Base-by-base conservation (phyloP, 2,888 invertebrate genomes). In the Seira ritae region DNA sequence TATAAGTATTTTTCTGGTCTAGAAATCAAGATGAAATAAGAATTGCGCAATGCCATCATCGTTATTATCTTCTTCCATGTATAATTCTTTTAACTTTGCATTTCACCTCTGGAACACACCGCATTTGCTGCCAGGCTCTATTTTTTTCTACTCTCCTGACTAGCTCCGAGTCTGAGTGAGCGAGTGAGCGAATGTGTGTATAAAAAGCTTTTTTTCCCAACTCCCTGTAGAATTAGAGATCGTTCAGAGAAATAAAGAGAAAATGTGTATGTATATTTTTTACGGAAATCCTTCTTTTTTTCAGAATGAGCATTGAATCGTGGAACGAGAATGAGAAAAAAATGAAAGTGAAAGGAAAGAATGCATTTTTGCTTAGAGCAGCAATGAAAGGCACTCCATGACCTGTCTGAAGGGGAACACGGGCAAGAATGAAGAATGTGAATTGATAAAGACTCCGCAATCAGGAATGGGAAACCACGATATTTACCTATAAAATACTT, bases 131-230 rank as follows among this genome's bases (percentile, higher is more conserved):
- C 55, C 55, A 55, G 55, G 15, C 12, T 17, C 17, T 8, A 55
- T 55, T 55, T 55, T 55, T 55, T 55, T 31, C 31, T 31, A 31
- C 31, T 31, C 8, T 31, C 3, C 31, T 31, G 31, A 31, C 31
- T 31, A 31, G 31, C 31, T 31, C 31, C 8, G 31, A 31, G 2
- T 31, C 3, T 31, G 31, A 31, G 31, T 31, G 31, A 31, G 31
- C 8, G 31, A 55, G 55, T 55, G 55, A 55, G 55, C 12, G 6
- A 55, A 12, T 77, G 42, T 78, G 17, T 23, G 42, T 73, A 84
- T 79, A 87, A 87, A 78, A 85, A 79, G 79, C 73, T 72, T 81
- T 84, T 79, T 84, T 86, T 70, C 42, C 23, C 75, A 78, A 80
- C 73, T 87, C 86, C 87, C 87, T 66, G 71, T 62, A 86, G 86